Evolutionary conservation across 2,888 invertebrate species (phyloP), one percentile per base, ranked within the genome.

Genomic region (Eretmocerus hayati): DNA sequence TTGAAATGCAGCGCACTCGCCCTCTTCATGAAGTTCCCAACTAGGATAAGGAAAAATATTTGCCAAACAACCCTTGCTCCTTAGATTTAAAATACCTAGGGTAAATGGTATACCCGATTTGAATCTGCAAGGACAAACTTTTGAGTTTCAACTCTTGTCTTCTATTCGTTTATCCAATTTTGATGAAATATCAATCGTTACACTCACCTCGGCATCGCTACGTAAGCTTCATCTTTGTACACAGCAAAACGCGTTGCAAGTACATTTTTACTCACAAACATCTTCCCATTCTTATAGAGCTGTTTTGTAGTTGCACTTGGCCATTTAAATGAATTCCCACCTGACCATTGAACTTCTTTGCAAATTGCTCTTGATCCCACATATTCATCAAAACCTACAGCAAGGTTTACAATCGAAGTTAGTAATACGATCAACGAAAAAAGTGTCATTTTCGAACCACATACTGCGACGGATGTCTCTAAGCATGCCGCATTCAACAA

Each of bases 21-120:
- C 81, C 72, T 82, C 82, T 70, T 84, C 85, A 70, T 86, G 83
- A 61, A 80, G 75, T 48, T 76, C 75, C 81, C 84, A 83, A 68
- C 78, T 80, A 47, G 81, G 83, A 74, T 79, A 82, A 16, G 84
- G 83, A 58, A 74, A 73, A 58, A 79, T 75, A 59, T 71, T 69
- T 3, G 79, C n/a, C n/a, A n/a, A n/a, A n/a, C n/a, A n/a, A n/a
- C n/a, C n/a, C n/a, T n/a, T n/a, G 47, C 67, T 72, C 67, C 84
- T 76, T 55, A 80, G 63, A 13, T 74, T 72, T 30, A 81, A 71
- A 53, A 69, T 76, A 19, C 76, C 82, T 32, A 82, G 62, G 2
- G 81, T 81, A 43, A 77, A 77, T 76, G 11, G 82, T 81, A 1
- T 80, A 77, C 82, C 82, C 37, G 75, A 69, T 53, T 77, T 78